Evolutionary conservation across 37 sponge, comb jelly and placozoan genomes (phyloP).

Genomic region (Beroe ovata): DNA sequence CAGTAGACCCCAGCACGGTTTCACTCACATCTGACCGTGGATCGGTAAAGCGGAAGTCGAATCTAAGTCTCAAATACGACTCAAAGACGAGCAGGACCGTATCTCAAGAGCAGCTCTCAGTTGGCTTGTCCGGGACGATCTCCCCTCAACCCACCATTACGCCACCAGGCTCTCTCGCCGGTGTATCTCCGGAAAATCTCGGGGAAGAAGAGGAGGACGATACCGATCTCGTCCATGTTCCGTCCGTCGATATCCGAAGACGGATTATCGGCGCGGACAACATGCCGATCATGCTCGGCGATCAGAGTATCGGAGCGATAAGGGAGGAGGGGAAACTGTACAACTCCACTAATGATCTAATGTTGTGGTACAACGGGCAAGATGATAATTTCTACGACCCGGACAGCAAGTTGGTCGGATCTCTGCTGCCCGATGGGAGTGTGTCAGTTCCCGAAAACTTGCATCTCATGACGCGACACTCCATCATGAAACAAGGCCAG

Average conservation of each 20-base stretch:
- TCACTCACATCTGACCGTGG: neutral
- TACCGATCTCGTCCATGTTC: neutral
- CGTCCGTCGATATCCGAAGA: constrained; percentile 38
- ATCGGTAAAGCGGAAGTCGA: neutral
- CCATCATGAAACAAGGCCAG: neutral
- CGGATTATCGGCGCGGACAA: neutral
- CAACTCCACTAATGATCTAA: constrained; percentile 53
- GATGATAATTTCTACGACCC: constrained; percentile 46
- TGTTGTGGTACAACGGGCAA: constrained; percentile 14
- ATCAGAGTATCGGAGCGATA: neutral
- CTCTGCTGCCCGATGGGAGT: constrained; percentile 38
- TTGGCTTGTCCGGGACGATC: neutral
- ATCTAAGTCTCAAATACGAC: neutral
- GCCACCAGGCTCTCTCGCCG: neutral
- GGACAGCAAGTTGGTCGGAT: constrained; percentile 13
- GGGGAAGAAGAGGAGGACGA: neutral
- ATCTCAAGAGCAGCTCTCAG: neutral
- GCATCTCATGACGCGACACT: neutral
- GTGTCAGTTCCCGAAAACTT: constrained; percentile 29
- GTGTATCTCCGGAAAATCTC: neutral
- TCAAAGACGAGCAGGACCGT: neutral
- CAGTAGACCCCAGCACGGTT: neutral
- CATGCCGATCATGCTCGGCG: neutral
- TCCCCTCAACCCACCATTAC: neutral
- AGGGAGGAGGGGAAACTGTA: constrained; percentile 3